Evolutionary conservation across 2,113 vertebrate genomes (phyloP).

Genomic region (Machaerirhynchus nigripectus): DNA sequence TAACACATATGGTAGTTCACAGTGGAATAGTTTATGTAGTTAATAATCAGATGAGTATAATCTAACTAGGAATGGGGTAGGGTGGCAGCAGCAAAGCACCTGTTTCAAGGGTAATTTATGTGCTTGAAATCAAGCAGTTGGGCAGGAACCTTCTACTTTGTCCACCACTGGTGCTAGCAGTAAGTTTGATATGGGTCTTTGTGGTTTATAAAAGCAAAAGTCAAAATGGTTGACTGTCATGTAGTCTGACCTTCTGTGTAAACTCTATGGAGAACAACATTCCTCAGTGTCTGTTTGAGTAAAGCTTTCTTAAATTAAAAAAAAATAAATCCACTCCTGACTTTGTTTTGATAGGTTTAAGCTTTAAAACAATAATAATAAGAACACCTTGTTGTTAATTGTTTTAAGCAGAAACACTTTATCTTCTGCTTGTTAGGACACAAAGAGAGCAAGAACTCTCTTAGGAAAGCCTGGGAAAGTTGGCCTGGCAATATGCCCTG

Average conservation of each 20-base stretch:
- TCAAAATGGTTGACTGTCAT: neutral
- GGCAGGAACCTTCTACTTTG: neutral
- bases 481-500: constrained; percentile 17
- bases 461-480: constrained; percentile 42
- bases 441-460: neutral
- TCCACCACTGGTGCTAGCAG: neutral
- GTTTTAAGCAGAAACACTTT: neutral
- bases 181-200: neutral
- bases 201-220: neutral
- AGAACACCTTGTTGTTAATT: neutral
- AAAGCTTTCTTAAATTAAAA: neutral
- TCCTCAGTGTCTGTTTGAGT: neutral
- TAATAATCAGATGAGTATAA: neutral
- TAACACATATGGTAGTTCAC: neutral
- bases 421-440: neutral
- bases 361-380: neutral
- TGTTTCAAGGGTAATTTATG: neutral
- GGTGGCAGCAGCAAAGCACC: neutral
- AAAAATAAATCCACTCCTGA: neutral
- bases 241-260: neutral
- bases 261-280: neutral
- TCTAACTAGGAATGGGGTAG: neutral
- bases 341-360: neutral
- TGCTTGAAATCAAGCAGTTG: neutral
- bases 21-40: neutral